Evolutionary conservation across 2,113 vertebrate genomes (phyloP).

Genomic region (Bufo bufo): DNA sequence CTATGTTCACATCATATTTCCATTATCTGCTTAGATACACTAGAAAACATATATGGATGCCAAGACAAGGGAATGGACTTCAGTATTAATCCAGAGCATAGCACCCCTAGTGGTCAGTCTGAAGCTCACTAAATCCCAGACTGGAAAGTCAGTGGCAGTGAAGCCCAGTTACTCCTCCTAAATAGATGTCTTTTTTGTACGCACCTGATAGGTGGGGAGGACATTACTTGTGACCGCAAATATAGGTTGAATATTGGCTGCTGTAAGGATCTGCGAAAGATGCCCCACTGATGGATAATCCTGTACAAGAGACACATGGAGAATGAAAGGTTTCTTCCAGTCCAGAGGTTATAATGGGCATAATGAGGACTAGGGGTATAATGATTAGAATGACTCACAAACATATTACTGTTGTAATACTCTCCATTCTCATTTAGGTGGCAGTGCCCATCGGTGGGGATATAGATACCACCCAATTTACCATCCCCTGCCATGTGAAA

Average conservation of each 20-base stretch:
- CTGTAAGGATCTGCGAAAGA: slow-evolving; percentile 74
- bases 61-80: too few relatives aligned
- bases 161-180: neutral
- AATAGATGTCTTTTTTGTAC: neutral
- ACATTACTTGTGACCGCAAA: slow-evolving; percentile 77
- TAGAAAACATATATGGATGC: too few relatives aligned
- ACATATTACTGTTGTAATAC: slow-evolving; percentile 69
- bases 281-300: slow-evolving; percentile 82
- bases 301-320: slow-evolving; percentile 61
- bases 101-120: neutral
- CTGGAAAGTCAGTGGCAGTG: too few relatives aligned
- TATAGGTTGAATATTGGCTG: slow-evolving; percentile 80
- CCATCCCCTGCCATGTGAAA: slow-evolving; percentile 83
- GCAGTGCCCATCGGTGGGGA: slow-evolving; percentile 76
- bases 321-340: neutral
- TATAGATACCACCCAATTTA: slow-evolving; percentile 75
- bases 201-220: slow-evolving; percentile 73
- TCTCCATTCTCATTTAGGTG: slow-evolving; percentile 72
- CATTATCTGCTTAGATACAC: too few relatives aligned
- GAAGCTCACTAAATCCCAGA: neutral
- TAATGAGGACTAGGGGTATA: neutral
- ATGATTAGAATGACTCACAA: slow-evolving; percentile 62
- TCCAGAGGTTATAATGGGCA: neutral
- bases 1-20: too few relatives aligned
- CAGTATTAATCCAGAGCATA: too few relatives aligned